Conservation (phyloP, 1,140 invertebrate genomes). For the Scaptomyza montana region DNA sequence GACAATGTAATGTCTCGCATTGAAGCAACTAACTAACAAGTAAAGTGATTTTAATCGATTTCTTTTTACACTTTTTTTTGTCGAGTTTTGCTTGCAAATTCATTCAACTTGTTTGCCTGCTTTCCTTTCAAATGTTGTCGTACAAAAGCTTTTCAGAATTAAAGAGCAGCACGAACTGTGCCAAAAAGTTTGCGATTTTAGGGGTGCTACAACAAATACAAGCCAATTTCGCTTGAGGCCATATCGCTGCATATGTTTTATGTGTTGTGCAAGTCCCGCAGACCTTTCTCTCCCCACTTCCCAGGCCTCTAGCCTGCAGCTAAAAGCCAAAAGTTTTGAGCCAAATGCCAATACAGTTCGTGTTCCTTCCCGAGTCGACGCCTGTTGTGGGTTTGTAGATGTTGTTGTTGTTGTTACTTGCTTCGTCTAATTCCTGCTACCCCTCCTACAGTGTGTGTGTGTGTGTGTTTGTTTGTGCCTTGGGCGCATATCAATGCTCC, state of each 20-base stretch:
- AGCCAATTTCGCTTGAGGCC: slow-evolving; percentile 41
- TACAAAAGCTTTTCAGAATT: slow-evolving; percentile 74
- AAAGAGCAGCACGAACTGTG: slow-evolving; percentile 74
- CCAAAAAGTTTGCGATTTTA: slow-evolving; percentile 68
- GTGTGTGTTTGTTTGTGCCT: slow-evolving; percentile 34
- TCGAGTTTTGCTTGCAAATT: slow-evolving; percentile 34
- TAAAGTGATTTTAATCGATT: slow-evolving; percentile 77
- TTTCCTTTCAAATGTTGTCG: slow-evolving; percentile 49
- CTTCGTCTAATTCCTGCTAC: neutral
- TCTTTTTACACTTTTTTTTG: slow-evolving; percentile 35
- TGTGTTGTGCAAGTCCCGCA: slow-evolving; percentile 18
- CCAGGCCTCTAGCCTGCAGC: slow-evolving; percentile 1
- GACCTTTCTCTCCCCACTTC: too few relatives aligned
- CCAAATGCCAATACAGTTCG: slow-evolving; percentile 81
- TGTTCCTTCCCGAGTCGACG: slow-evolving; percentile 36
- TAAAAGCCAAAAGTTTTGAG: slow-evolving; percentile 74
- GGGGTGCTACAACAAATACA: slow-evolving; percentile 57
- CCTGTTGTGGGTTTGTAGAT: slow-evolving; percentile 41
- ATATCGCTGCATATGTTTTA: slow-evolving; percentile 54
- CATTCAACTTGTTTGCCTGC: slow-evolving; percentile 52
- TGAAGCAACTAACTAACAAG: slow-evolving; percentile 55
- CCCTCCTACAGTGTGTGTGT: neutral
- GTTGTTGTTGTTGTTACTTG: neutral
- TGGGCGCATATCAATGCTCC: slow-evolving; percentile 71
- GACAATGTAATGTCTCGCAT: slow-evolving; percentile 2